Percentiles rank a stretch among this genome's conserved stretches.
Evolutionary conservation across 2,113 vertebrate species (phyloP).

Genomic region (Rhea americana): DNA sequence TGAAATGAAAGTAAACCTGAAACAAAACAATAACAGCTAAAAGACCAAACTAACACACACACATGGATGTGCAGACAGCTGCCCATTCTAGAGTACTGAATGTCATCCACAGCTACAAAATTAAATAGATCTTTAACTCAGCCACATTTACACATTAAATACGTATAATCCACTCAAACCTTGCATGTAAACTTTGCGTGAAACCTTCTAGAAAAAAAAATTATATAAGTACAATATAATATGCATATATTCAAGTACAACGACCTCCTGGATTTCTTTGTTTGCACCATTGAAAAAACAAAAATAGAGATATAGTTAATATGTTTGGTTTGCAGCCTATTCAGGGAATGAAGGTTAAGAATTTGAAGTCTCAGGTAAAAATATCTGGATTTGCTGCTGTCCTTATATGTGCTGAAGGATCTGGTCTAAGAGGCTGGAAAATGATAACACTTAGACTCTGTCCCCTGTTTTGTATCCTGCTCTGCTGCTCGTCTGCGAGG

Average conservation of each 20-base stretch:
- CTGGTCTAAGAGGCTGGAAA: not conserved
- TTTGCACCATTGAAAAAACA: not conserved
- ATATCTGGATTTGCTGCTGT: not conserved
- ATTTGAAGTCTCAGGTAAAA: not conserved
- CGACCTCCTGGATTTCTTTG: not conserved
- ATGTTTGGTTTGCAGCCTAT: conserved; percentile 12
- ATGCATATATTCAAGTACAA: conserved; percentile 1
- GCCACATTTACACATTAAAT: conserved; percentile 38
- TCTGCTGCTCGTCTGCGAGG: not conserved
- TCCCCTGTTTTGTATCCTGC: not conserved
- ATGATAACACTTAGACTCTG: not conserved
- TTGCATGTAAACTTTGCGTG: conserved; percentile 57
- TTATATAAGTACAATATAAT: not conserved
- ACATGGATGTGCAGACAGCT: not conserved
- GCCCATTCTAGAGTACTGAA: not conserved
- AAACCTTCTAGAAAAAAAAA: not conserved
- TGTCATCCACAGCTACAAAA: not conserved
- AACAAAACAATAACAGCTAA: not conserved
- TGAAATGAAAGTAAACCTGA: not conserved
- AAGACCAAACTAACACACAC: not conserved
- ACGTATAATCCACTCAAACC: conserved; percentile 8
- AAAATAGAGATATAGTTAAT: not conserved
- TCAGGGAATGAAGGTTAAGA: conserved; percentile 2
- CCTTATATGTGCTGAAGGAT: not conserved
- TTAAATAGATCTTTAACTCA: conserved; percentile 28